Percentiles rank a stretch among this genome's conserved stretches.
phyloP scores from a whole-genome alignment of 2,888 invertebrate genomes.

The Cephus runcator region DNA sequence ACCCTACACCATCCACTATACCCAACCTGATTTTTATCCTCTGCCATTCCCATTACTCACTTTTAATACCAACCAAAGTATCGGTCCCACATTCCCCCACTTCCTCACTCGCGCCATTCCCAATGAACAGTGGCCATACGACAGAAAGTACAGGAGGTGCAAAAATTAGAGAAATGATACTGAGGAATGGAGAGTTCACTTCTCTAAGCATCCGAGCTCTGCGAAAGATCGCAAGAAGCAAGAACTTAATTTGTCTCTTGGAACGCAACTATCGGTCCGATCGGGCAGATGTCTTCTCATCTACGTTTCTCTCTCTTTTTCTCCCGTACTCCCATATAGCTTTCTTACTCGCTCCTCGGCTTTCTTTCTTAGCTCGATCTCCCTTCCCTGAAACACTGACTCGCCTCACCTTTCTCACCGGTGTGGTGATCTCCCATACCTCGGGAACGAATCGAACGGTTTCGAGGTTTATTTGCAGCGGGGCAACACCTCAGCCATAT shows the following conservation, averaged over 20 bases:
- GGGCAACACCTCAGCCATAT: conserved; percentile 48
- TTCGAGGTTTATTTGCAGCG: conserved; percentile 29
- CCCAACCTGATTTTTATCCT: background rate
- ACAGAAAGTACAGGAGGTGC: background rate
- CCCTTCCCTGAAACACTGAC: conserved; percentile 11
- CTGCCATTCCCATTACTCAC: background rate
- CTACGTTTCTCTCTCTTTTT: conserved; percentile 10
- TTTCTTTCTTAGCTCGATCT: conserved; percentile 8
- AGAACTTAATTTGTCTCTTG: conserved; percentile 61
- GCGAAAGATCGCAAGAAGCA: conserved; percentile 38
- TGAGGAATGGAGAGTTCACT: background rate
- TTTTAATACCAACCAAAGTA: background rate
- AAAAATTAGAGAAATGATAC: background rate
- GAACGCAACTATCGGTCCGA: conserved; percentile 55
- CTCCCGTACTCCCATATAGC: background rate
- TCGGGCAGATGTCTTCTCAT: conserved; percentile 49
- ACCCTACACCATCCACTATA: background rate
- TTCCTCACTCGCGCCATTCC: background rate
- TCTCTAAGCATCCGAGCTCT: background rate
- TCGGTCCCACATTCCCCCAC: background rate
- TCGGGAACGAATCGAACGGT: conserved; percentile 36
- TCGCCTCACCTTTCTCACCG: conserved; percentile 16
- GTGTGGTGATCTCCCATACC: conserved; percentile 6
- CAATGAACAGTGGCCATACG: background rate
- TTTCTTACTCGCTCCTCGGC: conserved; percentile 12